Evolutionary conservation across 2,888 invertebrate species (phyloP), one percentile per base, ranked within the genome.

Genomic region (Seira musarum): DNA sequence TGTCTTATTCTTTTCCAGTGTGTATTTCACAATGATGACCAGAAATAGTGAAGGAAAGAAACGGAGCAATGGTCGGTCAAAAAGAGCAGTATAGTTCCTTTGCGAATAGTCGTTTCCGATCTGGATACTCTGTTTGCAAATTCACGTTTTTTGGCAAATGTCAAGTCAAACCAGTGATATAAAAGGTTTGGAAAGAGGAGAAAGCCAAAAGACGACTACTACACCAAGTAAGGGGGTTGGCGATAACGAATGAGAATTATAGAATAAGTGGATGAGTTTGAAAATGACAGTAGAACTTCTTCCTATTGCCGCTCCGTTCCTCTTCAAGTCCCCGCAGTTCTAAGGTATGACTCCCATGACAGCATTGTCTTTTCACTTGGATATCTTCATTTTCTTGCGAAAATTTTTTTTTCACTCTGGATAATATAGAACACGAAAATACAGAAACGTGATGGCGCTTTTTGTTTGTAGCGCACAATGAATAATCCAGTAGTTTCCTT

Each of bases 111-210:
- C 71, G 65, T 71, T 71, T 71, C 77, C 70, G 70, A 77, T 78
- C 66, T 70, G 53, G 19, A 78, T 76, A 49, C 65, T n/a, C n/a
- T 53, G 17, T 21, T n/a, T 65, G 13, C n/a, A 13, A 40, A 40
- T 17, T 67, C 60, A 71, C 35, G 2, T 67, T 74, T 74, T 80
- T 80, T 79, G 79, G 73, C 80, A 73, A 79, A 80, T 80, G 80
- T 80, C 74, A 74, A 80, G 65, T 79, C 72, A 72, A 65, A 57
- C 10, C 10, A 61, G 22, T 61, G 69, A 8, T 61, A 46, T 5
- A 57, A 46, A 8, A 22, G 15, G 21, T 63, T 17, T 63, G 17
- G 40, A 63, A 35, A 61, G 60, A 25, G 40, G 13, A 40, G 46
- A 19, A 71, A 22, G 40, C 49, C 13, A n/a, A 63, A 2, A 63